A percentile compares a stretch with the other conserved stretches of the same genome.
Conservation (phyloP, 2,888 invertebrate species). For the Drosophila formosana region DNA sequence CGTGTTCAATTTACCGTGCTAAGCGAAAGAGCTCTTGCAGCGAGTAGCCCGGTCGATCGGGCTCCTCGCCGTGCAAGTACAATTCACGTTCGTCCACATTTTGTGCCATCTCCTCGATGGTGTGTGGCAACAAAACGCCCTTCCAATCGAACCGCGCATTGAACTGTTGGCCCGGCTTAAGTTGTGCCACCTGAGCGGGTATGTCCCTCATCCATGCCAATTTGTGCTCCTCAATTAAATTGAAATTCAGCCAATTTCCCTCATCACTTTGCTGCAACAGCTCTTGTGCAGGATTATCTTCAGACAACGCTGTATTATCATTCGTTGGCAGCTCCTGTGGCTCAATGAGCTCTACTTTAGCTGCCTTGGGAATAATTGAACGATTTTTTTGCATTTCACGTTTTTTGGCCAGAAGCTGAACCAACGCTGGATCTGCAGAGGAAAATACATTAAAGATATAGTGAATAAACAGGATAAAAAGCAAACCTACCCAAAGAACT, state of each 20-base stretch:
- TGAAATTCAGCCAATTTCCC: constrained; percentile 93
- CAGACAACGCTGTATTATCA: neutral
- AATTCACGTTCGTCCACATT: constrained; percentile 87
- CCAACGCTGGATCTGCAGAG: constrained; percentile 77
- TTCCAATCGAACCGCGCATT: constrained; percentile 94
- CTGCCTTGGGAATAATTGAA: neutral
- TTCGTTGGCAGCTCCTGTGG: neutral
- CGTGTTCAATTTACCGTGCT: constrained; percentile 85
- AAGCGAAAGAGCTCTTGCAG: constrained; percentile 94
- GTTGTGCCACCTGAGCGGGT: constrained; percentile 87
- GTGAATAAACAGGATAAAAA: fast-evolving
- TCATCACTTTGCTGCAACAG: constrained; percentile 87
- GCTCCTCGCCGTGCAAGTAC: constrained; percentile 97
- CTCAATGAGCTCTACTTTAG: neutral
- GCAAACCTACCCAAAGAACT: constrained; percentile 80
- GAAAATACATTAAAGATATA: fast-evolving
- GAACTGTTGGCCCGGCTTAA: constrained; percentile 88
- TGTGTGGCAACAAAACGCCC: constrained; percentile 91
- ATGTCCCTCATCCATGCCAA: constrained; percentile 93
- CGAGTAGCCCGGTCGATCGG: constrained; percentile 95
- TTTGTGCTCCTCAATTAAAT: constrained; percentile 94
- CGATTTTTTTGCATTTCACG: constrained; percentile 47
- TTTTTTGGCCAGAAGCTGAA: constrained; percentile 72
- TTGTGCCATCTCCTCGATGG: constrained; percentile 82
- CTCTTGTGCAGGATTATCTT: constrained; percentile 86